Percentiles rank a stretch among this genome's conserved stretches.
These are phyloP conservation scores for Lymantria dispar DNA, from an alignment of 2,888 invertebrate genomes.

Conservation along the genomic window DNA sequence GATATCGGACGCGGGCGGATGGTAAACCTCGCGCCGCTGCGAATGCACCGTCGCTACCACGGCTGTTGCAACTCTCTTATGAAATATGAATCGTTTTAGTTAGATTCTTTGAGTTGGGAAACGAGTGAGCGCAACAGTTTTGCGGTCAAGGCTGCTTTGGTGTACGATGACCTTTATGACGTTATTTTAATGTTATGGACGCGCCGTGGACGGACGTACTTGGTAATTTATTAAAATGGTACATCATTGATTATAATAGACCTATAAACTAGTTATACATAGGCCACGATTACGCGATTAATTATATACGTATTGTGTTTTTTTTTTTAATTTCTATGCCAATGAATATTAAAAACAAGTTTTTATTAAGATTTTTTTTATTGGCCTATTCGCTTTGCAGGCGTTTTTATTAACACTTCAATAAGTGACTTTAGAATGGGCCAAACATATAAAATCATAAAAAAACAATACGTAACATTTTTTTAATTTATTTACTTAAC, in stretches of 20 bases:
- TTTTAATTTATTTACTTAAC: no score
- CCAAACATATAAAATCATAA: no score
- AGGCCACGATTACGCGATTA: neutral
- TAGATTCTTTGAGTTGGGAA: constrained; percentile 73
- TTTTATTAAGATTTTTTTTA: no score
- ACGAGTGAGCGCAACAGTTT: constrained; percentile 71
- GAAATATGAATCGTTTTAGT: constrained; percentile 72
- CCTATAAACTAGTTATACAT: neutral
- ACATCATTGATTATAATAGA: neutral
- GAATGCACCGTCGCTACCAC: constrained; percentile 37
- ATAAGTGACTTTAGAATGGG: no score
- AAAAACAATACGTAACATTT: no score
- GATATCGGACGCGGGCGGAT: constrained; percentile 29
- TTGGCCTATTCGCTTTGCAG: no score
- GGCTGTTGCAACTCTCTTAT: constrained; percentile 61
- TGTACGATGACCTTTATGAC: constrained; percentile 57
- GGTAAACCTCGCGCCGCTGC: constrained; percentile 19
- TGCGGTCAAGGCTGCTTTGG: constrained; percentile 67
- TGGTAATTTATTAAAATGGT: neutral
- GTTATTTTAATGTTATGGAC: constrained; percentile 4
- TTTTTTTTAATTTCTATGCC: no score
- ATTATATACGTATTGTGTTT: no score
- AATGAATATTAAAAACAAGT: no score
- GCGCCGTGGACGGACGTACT: neutral
- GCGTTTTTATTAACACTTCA: no score